Conservation (phyloP, 1,140 invertebrate genomes). For the Drosophila ohnishii region DNA sequence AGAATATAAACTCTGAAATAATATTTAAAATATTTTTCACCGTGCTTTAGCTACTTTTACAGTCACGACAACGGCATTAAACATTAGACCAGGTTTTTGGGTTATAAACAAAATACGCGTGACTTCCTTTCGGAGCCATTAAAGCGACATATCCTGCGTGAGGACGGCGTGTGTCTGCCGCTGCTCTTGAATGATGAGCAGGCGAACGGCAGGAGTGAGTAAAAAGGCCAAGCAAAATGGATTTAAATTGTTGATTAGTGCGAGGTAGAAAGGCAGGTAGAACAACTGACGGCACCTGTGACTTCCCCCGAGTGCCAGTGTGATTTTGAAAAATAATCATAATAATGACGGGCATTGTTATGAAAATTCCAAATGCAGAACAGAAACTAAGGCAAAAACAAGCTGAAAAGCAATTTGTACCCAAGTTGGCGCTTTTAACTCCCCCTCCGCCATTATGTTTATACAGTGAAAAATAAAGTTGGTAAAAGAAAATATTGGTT, state of each 20-base stretch:
- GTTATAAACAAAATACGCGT: constrained; percentile 82
- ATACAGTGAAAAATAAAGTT: background rate
- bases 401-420: constrained; percentile 69
- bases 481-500: background rate
- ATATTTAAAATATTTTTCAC: constrained; percentile 35
- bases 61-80: constrained; percentile 40
- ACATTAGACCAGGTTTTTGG: constrained; percentile 46
- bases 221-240: constrained; percentile 61
- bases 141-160: constrained; percentile 73
- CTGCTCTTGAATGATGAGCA: constrained; percentile 58
- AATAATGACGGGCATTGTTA: constrained; percentile 75
- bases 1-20: background rate
- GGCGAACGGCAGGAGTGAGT: background rate
- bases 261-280: constrained; percentile 46
- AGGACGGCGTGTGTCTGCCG: constrained; percentile 35
- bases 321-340: constrained; percentile 81
- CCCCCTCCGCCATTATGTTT: background rate
- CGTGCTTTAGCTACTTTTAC: background rate
- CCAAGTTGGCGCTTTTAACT: constrained; percentile 20
- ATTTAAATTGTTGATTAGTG: constrained; percentile 82
- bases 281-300: constrained; percentile 57
- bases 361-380: constrained; percentile 63
- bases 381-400: constrained; percentile 55
- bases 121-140: constrained; percentile 78
- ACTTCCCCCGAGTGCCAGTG: constrained; percentile 6